Evolutionary conservation across 2,113 vertebrate species (phyloP).

Genomic region (Dasyprocta punctata): DNA sequence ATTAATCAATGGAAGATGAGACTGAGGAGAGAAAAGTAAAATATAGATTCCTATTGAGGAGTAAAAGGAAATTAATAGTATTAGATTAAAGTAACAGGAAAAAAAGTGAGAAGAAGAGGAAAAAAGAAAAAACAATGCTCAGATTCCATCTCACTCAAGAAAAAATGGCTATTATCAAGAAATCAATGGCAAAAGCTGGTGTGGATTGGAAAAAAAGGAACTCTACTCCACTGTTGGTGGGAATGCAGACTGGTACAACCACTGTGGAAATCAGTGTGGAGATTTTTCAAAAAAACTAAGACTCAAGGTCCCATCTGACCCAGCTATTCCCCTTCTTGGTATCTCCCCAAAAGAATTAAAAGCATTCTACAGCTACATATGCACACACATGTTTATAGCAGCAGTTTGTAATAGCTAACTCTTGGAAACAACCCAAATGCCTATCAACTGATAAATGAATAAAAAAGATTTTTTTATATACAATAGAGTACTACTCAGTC

Average conservation of each 20-base stretch:
- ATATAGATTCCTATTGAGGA: not conserved
- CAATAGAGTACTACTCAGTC: not conserved
- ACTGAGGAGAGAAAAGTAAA: not conserved
- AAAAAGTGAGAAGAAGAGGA: not conserved
- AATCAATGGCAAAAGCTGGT: too few relatives aligned
- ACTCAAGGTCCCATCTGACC: not conserved
- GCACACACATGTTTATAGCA: not conserved
- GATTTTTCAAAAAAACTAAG: not conserved
- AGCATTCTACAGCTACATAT: not conserved
- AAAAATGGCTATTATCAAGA: too few relatives aligned
- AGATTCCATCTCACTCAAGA: too few relatives aligned
- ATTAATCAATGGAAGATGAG: not conserved
- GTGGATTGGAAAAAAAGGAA: too few relatives aligned
- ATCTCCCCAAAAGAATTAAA: not conserved
- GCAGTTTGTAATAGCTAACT: not conserved
- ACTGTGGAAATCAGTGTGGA: not conserved
- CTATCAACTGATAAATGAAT: not conserved
- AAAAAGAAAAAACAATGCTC: too few relatives aligned
- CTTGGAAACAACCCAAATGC: not conserved
- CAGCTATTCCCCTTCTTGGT: not conserved
- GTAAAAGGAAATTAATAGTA: not conserved
- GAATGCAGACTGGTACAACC: not conserved
- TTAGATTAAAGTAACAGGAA: not conserved
- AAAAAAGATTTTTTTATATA: not conserved
- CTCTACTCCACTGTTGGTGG: not conserved